phyloP scores from a whole-genome alignment of 1,140 invertebrate species.

The Drosophila willistoni region DNA sequence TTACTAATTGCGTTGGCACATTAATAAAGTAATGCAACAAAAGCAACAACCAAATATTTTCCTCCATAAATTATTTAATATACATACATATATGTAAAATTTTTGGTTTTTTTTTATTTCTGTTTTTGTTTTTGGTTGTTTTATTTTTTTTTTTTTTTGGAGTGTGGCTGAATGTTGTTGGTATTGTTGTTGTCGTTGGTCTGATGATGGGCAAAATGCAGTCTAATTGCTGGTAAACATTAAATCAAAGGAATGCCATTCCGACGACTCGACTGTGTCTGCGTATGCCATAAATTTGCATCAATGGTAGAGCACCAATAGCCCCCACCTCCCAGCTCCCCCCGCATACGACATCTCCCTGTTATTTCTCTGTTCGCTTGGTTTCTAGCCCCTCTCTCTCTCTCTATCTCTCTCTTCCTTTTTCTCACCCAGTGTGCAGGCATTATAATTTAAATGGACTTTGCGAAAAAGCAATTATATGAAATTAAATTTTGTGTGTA shows the following conservation, averaged over 20 bases:
- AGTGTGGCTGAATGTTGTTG: slow-evolving; percentile 13
- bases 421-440: slow-evolving; percentile 34
- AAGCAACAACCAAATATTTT: slow-evolving; percentile 31
- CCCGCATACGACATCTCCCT: background rate
- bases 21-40: slow-evolving; percentile 68
- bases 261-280: slow-evolving; percentile 63
- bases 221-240: slow-evolving; percentile 64
- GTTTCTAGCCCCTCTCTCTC: background rate
- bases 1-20: slow-evolving; percentile 72
- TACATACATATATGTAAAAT: background rate
- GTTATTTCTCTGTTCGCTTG: background rate
- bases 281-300: slow-evolving; percentile 77
- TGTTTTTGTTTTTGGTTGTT: background rate
- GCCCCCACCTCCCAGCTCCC: background rate
- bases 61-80: slow-evolving; percentile 8
- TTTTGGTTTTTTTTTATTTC: background rate
- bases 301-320: slow-evolving; percentile 33
- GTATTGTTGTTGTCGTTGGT: slow-evolving; percentile 25
- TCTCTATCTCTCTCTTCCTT: background rate
- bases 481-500: slow-evolving; percentile 73
- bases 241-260: slow-evolving; percentile 74
- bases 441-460: slow-evolving; percentile 81
- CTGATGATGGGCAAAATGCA: slow-evolving; percentile 28
- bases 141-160: background rate
- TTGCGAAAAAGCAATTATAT: slow-evolving; percentile 79